Evolutionary conservation across 2,113 vertebrate genomes (phyloP), one percentile per base, ranked within the genome.

Genomic region (Dryoscopus gambensis): DNA sequence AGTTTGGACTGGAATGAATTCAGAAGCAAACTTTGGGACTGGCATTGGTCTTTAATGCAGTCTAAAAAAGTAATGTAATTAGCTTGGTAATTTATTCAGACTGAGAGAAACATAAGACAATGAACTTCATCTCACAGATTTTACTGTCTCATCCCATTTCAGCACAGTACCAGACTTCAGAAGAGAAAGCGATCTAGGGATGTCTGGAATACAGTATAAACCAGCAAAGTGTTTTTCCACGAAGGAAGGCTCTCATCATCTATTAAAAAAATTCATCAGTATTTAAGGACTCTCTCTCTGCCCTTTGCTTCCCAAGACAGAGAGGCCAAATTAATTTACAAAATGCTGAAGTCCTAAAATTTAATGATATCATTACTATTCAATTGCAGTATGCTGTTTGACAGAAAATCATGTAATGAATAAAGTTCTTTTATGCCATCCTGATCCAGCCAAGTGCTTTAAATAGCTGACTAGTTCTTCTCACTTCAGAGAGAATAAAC

Each of bases 311-410:
- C 74, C 65, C 70, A 93, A 93, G 94, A 82, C 80, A 91, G 44
- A 91, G 60, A 95, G 91, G 95, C 57, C 93, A 95, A 94, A 94
- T 91, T 94, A 93, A 97, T 97, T 97, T 94, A 94, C 69, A 91
- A 95, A 96, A 91, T 82, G 94, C 94, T 94, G 93, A 95, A 92
- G 87, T 68, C 70, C 69, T 94, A 97, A 97, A 94, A 97, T 91
- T 95, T 95, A 97, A 95, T 96, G 73, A 84, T 79, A 75, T 60
- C 91, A 95, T 97, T 96, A 91, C 77, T 89, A 97, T 97, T 95
- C 96, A 87, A 42, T 71, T 89, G 60, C 73, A 76, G 77, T 96
- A 49, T 5, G 3, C 23, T 75, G 5, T 28, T 86, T 74, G 74
- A 68, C 73, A 91, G 64, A 89, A 50, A 84, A 46, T 78, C 80